phyloP scores from a whole-genome alignment of 1,140 invertebrate species.

The Hirudo medicinalis region DNA sequence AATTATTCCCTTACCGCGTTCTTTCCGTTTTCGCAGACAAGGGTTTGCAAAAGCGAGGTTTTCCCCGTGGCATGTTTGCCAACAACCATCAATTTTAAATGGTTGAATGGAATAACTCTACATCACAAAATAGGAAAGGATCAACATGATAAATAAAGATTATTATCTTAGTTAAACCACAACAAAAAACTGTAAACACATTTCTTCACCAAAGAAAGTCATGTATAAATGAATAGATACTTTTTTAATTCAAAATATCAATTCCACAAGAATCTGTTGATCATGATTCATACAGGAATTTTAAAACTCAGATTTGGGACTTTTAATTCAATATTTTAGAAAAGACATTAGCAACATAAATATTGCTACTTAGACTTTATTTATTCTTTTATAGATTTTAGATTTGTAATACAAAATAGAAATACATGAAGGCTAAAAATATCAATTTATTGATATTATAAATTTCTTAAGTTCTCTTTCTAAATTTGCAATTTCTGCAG shows the following conservation, averaged over 20 bases:
- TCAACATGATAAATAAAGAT: too few species aligned
- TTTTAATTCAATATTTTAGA: too few species aligned
- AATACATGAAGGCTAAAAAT: too few species aligned
- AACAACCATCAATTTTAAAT: constrained; percentile 95
- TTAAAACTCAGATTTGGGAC: too few species aligned
- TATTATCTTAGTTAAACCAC: background rate
- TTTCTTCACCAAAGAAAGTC: background rate
- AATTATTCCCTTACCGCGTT: background rate
- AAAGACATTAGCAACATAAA: too few species aligned
- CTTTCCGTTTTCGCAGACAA: constrained; percentile 53
- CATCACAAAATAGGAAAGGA: constrained; percentile 22
- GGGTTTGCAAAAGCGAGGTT: constrained; percentile 74
- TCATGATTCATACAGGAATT: too few species aligned
- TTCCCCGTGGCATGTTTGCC: constrained; percentile 86
- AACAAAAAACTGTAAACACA: background rate
- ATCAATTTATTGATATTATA: too few species aligned
- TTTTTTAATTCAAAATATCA: background rate
- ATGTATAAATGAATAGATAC: background rate
- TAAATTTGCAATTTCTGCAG: too few species aligned
- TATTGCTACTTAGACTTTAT: too few species aligned
- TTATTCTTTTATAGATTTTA: too few species aligned
- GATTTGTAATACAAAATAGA: too few species aligned
- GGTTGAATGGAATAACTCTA: constrained; percentile 80
- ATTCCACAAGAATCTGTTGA: background rate
- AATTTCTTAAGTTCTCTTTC: too few species aligned